Base-by-base conservation (phyloP, 2,797 vertebrate species). In the Gallinago nigripennis region DNA sequence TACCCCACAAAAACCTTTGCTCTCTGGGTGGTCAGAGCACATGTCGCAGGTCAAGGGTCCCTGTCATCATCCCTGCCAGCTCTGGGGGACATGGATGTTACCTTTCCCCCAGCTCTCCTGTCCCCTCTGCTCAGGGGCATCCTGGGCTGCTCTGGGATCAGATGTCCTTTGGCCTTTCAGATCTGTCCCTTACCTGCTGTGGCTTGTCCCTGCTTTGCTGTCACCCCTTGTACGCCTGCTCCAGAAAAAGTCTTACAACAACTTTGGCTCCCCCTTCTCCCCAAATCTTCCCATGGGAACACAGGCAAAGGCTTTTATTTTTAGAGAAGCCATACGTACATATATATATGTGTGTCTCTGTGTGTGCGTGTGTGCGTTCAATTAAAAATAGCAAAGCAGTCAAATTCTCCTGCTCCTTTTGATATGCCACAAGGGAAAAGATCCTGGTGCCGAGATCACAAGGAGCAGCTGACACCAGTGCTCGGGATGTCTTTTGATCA, bases 341-440 rank as follows among this genome's bases (percentile, higher is more conserved):
- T 11, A 48, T 69, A 94, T 91, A 95, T 79, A 86, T 51, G 63
- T 57, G 41, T 89, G 65, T 85, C 35, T 82, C 43, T 63, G 77
- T 82, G 46, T 85, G 63, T 68, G 82, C 18, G 39, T 70, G 83
- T 70, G 60, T 43, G 85, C 6, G 5, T 92, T 93, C 95, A 87
- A 97, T 95, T 96, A 94, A 95, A 94, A 95, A 97, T 96, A 94
- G 95, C 93, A 93, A 95, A 95, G 95, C 94, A 96, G 80, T 89
- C 95, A 92, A 87, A 93, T 95, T 88, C 93, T 93, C 94, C 89
- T 94, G 95, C 88, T 97, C 91, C 93, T 94, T 97, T 96, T 97
- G 97, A 97, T 97, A 97, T 95, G 97, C 95, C 96, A 97, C 95
- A 79, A 94, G 94, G 90, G 91, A 96, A 96, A 96, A 96, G 95